Conservation (phyloP, 2,888 invertebrate genomes). For the Asteroscopus sphinx region DNA sequence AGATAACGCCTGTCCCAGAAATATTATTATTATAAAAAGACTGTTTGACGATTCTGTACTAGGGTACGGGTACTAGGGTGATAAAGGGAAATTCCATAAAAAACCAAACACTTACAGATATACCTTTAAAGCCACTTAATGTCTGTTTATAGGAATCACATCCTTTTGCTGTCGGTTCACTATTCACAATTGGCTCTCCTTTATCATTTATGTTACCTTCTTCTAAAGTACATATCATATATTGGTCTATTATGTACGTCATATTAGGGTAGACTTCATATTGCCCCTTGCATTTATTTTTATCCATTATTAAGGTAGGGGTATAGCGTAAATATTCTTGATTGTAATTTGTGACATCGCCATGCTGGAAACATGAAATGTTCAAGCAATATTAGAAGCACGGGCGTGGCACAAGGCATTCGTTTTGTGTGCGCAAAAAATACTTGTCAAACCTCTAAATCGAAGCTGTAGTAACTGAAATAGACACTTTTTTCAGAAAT, state of each 20-base stretch:
- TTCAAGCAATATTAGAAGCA: neutral
- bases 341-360: slow-evolving; percentile 55
- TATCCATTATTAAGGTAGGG: slow-evolving; percentile 51
- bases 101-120: too few species aligned
- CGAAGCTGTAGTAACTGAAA: too few species aligned
- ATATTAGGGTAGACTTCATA: slow-evolving; percentile 49
- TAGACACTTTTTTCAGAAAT: too few species aligned
- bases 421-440: too few species aligned
- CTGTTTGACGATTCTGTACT: too few species aligned
- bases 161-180: slow-evolving; percentile 15
- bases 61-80: too few species aligned
- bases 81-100: too few species aligned
- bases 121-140: neutral
- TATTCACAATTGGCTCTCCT: slow-evolving; percentile 14
- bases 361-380: slow-evolving; percentile 47
- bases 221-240: slow-evolving; percentile 67
- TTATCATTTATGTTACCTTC: slow-evolving; percentile 54
- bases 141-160: neutral
- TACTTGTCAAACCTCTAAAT: too few species aligned
- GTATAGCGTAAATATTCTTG: slow-evolving; percentile 52
- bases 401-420: too few species aligned
- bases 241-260: slow-evolving; percentile 58
- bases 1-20: too few species aligned
- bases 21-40: too few species aligned
- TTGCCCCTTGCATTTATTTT: slow-evolving; percentile 55